phyloP scores from a whole-genome alignment of 2,113 vertebrate genomes.

The Gasterosteus aculeatus region DNA sequence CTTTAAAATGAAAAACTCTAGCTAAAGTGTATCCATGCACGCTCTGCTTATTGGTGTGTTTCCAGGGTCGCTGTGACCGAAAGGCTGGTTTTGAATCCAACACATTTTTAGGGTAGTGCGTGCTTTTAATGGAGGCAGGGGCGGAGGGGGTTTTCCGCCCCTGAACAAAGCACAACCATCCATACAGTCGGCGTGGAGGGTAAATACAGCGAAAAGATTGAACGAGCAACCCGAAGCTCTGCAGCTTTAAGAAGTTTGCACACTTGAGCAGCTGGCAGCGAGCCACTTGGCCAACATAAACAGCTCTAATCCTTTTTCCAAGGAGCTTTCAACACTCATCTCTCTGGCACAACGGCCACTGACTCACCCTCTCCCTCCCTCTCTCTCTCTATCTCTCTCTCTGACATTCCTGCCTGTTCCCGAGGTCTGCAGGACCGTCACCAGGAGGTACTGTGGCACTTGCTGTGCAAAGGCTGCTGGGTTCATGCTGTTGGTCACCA shows the following conservation, averaged over 20 bases:
- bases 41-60: constrained; percentile 3
- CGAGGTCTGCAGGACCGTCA: constrained; percentile 35
- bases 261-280: constrained; percentile 78
- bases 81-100: constrained; percentile 28
- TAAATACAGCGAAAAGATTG: constrained; percentile 69
- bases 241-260: constrained; percentile 80
- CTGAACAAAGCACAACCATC: constrained; percentile 68
- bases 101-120: constrained; percentile 19
- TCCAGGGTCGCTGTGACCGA: background rate
- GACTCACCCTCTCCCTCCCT: constrained; percentile 61
- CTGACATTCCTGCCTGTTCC: constrained; percentile 43
- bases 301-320: constrained; percentile 83
- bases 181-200: constrained; percentile 58
- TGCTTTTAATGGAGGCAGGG: constrained; percentile 19
- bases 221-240: constrained; percentile 61
- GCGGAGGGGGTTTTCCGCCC: constrained; percentile 37
- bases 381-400: constrained; percentile 34
- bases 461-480: constrained; percentile 21
- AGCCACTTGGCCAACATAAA: constrained; percentile 81
- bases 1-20: background rate
- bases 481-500: constrained; percentile 69
- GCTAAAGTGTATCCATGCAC: background rate
- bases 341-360: constrained; percentile 71
- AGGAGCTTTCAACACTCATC: constrained; percentile 83
- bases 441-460: constrained; percentile 73